Conservation (phyloP, 1,140 invertebrate genomes). For the Metopolophium dirhodum region DNA sequence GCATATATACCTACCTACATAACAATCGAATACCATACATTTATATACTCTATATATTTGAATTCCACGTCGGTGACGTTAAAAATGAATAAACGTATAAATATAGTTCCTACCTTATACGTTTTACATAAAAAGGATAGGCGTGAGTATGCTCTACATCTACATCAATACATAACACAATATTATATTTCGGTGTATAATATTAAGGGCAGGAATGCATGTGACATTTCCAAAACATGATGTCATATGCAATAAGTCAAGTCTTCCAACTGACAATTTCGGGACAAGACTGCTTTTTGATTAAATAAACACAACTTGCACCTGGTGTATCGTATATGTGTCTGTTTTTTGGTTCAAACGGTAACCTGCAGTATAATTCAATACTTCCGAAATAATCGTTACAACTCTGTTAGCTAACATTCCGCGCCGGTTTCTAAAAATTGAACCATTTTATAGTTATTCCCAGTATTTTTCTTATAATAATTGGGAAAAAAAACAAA, state of each 20-base stretch:
- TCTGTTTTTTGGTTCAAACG: not conserved
- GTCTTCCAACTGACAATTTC: not conserved
- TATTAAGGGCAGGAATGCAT: not conserved
- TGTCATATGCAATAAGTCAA: not conserved
- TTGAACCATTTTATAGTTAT: too few relatives aligned
- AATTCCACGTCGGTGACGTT: not conserved
- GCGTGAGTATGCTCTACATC: not conserved
- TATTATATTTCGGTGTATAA: not conserved
- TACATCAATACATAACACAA: not conserved
- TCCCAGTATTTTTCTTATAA: too few relatives aligned
- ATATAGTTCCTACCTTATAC: not conserved
- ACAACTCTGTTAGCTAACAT: not conserved
- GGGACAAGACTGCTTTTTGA: not conserved
- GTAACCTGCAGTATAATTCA: not conserved
- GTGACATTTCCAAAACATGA: not conserved
- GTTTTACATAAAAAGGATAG: not conserved
- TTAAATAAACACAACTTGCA: not conserved
- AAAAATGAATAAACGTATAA: not conserved
- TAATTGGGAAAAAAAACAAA: too few relatives aligned
- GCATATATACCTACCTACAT: not conserved
- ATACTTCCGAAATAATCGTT: not conserved
- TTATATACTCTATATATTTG: not conserved
- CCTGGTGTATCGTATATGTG: not conserved
- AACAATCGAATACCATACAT: not conserved
- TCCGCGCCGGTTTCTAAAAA: not conserved